A percentile compares a stretch with the other conserved stretches of the same genome.
phyloP scores from a whole-genome alignment of 2,113 vertebrate species.

The Syrmaticus mikado region DNA sequence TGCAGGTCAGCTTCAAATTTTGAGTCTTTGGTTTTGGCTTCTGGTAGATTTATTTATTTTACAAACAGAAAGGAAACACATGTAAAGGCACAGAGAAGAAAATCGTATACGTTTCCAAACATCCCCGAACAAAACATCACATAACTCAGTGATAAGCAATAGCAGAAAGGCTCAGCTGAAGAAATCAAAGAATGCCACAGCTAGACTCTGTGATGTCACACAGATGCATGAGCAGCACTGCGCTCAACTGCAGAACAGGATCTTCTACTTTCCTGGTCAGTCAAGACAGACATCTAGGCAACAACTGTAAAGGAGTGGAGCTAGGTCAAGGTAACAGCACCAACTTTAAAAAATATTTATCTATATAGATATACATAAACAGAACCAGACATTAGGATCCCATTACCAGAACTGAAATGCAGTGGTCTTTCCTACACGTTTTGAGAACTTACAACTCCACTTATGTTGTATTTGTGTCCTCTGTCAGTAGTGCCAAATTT shows the following conservation, averaged over 20 bases:
- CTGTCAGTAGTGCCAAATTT: not conserved
- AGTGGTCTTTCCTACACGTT: not conserved
- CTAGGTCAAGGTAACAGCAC: not conserved
- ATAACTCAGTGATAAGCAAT: not conserved
- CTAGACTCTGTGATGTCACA: not conserved
- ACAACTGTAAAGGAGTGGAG: not conserved
- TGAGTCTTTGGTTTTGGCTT: not conserved
- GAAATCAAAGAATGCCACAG: not conserved
- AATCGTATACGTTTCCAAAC: not conserved
- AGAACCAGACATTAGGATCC: not conserved
- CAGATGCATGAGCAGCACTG: not conserved
- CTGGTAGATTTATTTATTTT: not conserved
- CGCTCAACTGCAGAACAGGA: fast-evolving
- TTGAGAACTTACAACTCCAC: not conserved
- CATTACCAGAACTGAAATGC: not conserved
- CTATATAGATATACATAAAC: not conserved
- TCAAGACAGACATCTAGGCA: not conserved
- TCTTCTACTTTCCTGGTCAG: not conserved
- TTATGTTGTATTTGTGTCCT: not conserved
- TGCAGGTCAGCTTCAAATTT: not conserved
- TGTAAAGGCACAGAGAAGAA: not conserved
- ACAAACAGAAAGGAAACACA: no score
- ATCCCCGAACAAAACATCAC: not conserved
- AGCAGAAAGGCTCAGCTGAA: not conserved
- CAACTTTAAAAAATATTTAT: not conserved